Conservation (phyloP, 2,113 vertebrate genomes). For the Empidonax alnorum region DNA sequence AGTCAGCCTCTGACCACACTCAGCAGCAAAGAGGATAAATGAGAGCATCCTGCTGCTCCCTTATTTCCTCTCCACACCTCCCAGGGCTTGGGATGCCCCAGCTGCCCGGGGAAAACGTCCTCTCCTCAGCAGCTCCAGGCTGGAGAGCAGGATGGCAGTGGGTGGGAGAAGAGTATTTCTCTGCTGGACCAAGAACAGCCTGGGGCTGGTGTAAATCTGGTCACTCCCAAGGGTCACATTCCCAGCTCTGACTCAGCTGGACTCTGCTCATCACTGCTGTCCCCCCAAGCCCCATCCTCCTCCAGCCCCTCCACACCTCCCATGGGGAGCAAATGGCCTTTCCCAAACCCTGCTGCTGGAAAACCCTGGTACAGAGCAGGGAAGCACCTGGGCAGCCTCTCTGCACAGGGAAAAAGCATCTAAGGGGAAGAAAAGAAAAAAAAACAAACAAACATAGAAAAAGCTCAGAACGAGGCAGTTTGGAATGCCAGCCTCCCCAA, state of each 20-base stretch:
- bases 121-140: not conserved
- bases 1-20: not conserved
- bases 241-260: not conserved
- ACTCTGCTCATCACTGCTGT: not conserved
- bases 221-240: not conserved
- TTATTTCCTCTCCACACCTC: not conserved
- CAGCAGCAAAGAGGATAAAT: not conserved
- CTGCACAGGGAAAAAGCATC: not conserved
- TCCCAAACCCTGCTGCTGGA: not conserved
- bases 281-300: not conserved
- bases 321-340: accelerated
- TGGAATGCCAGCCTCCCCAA: not conserved
- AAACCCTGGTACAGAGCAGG: not conserved
- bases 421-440: accelerated
- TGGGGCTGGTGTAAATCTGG: not conserved
- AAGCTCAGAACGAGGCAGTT: not conserved
- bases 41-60: not conserved
- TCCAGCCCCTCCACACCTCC: not conserved
- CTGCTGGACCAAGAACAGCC: not conserved
- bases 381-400: not conserved
- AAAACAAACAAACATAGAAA: accelerated
- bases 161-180: not conserved
- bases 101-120: accelerated
- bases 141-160: not conserved
- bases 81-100: not conserved